Conservation (phyloP, 2,113 vertebrate genomes). For the Mustela nigripes region DNA sequence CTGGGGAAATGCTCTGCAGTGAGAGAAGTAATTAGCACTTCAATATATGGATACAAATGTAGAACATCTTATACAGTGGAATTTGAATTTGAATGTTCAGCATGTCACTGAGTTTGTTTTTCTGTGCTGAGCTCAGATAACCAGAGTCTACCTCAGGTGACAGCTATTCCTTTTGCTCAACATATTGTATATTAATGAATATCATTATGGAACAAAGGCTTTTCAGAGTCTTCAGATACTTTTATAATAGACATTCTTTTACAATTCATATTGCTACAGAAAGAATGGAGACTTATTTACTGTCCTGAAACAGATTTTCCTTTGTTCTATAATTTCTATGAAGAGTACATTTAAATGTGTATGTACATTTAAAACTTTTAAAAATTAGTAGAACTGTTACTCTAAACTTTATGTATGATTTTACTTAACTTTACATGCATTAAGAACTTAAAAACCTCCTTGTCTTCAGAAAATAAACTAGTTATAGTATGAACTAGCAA, state of each 20-base stretch:
- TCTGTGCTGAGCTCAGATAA: background rate
- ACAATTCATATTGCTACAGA: background rate
- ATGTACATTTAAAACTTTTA: background rate
- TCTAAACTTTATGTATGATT: background rate
- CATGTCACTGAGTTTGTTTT: background rate
- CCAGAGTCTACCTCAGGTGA: background rate
- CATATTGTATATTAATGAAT: background rate
- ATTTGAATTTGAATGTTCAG: conserved; percentile 22
- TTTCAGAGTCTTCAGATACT: background rate
- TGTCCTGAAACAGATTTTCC: background rate
- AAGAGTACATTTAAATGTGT: background rate
- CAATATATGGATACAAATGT: background rate
- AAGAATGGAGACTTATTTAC: background rate
- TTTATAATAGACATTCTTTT: background rate
- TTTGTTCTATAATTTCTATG: background rate
- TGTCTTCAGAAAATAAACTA: conserved; percentile 29
- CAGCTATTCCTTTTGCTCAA: background rate
- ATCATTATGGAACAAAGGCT: background rate
- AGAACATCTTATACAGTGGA: background rate
- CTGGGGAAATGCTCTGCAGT: background rate
- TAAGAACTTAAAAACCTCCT: background rate
- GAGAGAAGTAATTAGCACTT: conserved; percentile 15
- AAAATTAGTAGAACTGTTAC: conserved; percentile 22
- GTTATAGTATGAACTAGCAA: background rate
- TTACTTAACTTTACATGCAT: conserved; percentile 6